Conservation (phyloP, 2,113 vertebrate genomes). For the Procavia capensis region DNA sequence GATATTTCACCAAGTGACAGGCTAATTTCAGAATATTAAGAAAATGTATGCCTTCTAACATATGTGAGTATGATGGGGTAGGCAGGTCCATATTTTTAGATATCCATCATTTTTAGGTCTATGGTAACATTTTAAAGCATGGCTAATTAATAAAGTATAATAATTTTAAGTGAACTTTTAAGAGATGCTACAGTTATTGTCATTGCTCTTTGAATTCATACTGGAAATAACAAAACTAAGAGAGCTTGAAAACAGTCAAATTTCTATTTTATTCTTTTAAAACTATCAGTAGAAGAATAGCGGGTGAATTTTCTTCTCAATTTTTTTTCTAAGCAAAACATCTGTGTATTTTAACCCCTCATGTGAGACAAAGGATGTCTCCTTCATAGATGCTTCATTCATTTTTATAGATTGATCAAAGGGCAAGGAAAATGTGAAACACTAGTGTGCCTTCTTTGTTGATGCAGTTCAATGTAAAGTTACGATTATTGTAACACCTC, state of each 20-base stretch:
- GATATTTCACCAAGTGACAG: not conserved
- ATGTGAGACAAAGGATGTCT: not conserved
- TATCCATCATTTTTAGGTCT: not conserved
- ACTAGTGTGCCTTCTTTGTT: not conserved
- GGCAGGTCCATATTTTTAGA: not conserved
- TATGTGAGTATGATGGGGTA: not conserved
- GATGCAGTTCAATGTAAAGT: not conserved
- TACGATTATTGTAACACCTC: too few species aligned
- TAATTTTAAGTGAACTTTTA: not conserved
- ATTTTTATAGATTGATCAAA: not conserved
- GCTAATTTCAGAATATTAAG: not conserved
- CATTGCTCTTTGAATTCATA: not conserved
- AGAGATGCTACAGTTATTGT: not conserved
- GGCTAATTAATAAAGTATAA: not conserved
- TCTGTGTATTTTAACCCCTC: not conserved
- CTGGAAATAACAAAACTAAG: not conserved
- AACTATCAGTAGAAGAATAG: not conserved
- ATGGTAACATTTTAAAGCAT: not conserved
- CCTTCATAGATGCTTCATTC: not conserved
- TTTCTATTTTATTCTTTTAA: not conserved
- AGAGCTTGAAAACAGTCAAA: not conserved
- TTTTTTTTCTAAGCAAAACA: slow-evolving; percentile 23
- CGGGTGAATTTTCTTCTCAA: not conserved
- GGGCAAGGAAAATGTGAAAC: not conserved
- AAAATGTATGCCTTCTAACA: not conserved